Conservation (phyloP, 2,888 invertebrate genomes). For the Troglohyphantes excavatus region DNA sequence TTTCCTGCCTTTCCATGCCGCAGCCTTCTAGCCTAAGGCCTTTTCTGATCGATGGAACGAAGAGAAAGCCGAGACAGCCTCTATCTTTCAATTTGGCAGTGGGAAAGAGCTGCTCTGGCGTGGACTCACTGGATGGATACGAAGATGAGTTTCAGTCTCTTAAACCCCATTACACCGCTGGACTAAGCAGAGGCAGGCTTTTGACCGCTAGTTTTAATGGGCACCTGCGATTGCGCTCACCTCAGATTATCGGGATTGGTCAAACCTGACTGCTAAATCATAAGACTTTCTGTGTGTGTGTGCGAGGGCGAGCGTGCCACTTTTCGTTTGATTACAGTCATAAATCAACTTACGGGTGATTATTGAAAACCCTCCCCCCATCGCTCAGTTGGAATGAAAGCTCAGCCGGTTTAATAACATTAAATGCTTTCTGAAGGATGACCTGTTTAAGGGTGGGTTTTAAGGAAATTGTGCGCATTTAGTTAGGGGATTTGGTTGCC, state of each 20-base stretch:
- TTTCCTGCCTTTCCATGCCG: conserved; percentile 70
- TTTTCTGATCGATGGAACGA: conserved; percentile 66
- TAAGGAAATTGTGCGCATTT: neutral
- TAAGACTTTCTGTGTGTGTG: conserved; percentile 42
- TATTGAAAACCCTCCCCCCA: conserved; percentile 48
- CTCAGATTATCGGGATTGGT: conserved; percentile 63
- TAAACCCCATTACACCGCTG: conserved; percentile 68
- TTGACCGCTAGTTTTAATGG: conserved; percentile 68
- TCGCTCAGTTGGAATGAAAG: conserved; percentile 29
- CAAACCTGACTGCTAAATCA: conserved; percentile 73
- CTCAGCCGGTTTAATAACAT: conserved; percentile 33
- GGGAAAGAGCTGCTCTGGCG: conserved; percentile 58
- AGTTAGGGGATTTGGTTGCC: neutral
- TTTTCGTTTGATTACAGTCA: conserved; percentile 50
- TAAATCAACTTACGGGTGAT: conserved; percentile 71
- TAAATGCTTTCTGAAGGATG: conserved; percentile 49
- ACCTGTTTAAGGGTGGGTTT: neutral
- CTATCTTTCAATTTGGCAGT: conserved; percentile 72
- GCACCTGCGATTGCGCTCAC: conserved; percentile 64
- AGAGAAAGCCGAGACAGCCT: conserved; percentile 64
- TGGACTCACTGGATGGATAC: conserved; percentile 37
- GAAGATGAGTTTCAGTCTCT: conserved; percentile 64
- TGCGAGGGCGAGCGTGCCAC: too few relatives aligned
- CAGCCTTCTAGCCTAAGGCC: conserved; percentile 61
- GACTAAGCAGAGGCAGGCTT: conserved; percentile 55